Base-by-base conservation (phyloP, 2,797 vertebrate species). In the Muscicapa striata region DNA sequence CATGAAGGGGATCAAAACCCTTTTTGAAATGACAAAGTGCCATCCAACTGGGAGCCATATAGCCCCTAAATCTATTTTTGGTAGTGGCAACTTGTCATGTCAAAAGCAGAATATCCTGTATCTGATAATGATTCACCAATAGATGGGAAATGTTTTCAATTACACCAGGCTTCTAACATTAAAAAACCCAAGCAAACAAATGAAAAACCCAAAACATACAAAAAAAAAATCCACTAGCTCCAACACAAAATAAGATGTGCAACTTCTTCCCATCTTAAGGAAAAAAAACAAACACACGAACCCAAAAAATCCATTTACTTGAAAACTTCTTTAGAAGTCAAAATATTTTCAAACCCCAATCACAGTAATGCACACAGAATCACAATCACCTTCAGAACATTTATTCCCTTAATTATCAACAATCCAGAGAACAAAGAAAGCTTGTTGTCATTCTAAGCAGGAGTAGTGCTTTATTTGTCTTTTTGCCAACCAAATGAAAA, bases 331-430 rank as follows among this genome's bases (percentile, higher is more conserved):
- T 63, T 22, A 48, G 23, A 70, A 94, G 54, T 75, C 62, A 79
- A 93, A 95, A 83, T 76, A 89, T 76, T 94, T 94, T 87, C 76
- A 87, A 83, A 43, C 7, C 19, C 32, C 18, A 59, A 41, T 76
- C 74, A 73, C 29, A 79, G 41, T 16, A 90, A 52, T 13, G 51
- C 5, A 72, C 17, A 40, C 13, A 67, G 54, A 91, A 87, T 72
- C 73, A 64, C 0, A 0, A 72, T 66, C 20, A 3, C 51, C 36
- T 36, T 88, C 68, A 85, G 61, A 80, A 83, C 45, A 68, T 66
- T 84, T 75, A 68, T 88, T 81, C 79, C 52, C 61, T 68, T 80
- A 85, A 89, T 77, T 92, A 91, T 54, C 57, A 92, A 46, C 34
- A 61, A 52, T 61, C 61, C 62, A 72, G 88, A 73, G 38, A 87